Conservation (phyloP, 2,797 vertebrate genomes). For the Tragelaphus eurycerus region DNA sequence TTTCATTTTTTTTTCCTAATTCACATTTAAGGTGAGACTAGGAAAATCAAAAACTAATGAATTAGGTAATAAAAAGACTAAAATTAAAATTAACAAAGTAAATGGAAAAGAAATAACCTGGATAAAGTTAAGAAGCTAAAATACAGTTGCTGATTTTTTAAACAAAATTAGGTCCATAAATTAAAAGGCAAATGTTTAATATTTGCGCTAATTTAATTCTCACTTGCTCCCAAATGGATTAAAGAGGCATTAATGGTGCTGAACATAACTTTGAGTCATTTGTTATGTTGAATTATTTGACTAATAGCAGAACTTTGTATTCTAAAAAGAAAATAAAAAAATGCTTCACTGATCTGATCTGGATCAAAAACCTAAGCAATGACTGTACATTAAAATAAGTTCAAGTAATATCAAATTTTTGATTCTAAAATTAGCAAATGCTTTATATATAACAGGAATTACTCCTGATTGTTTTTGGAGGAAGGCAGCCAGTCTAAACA, state of each 20-base stretch:
- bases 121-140: constrained; percentile 24
- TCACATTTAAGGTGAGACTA: constrained; percentile 15
- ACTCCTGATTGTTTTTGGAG: not conserved
- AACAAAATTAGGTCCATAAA: not conserved
- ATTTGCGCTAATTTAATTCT: not conserved
- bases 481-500: not conserved
- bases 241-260: not conserved
- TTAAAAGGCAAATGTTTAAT: constrained; percentile 13
- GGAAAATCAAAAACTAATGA: not conserved
- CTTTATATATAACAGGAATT: not conserved
- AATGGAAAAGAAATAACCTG: not conserved
- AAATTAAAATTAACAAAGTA: not conserved
- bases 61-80: not conserved
- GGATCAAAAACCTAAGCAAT: not conserved
- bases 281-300: not conserved
- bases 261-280: not conserved
- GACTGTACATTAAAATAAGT: not conserved
- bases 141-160: not conserved
- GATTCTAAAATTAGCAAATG: not conserved
- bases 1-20: not conserved
- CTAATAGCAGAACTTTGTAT: not conserved
- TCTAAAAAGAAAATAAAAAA: not conserved
- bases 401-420: not conserved
- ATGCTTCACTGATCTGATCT: not conserved
- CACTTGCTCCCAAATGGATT: not conserved